Evolutionary conservation across 2,113 vertebrate species (phyloP).

Genomic region (Cinclus cinclus): DNA sequence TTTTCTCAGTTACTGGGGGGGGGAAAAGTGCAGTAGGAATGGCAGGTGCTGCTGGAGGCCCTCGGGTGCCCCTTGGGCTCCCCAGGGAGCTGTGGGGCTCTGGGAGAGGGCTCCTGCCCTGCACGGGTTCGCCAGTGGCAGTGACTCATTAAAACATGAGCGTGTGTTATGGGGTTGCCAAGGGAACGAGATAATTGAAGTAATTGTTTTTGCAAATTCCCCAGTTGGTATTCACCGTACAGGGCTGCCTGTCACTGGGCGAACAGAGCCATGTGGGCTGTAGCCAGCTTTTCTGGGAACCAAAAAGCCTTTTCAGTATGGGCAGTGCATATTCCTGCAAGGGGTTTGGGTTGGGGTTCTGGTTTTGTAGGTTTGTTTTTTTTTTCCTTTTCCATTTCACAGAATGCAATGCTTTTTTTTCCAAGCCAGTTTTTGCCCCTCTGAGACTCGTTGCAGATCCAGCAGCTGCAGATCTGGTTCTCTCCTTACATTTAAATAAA

Average conservation of each 20-base stretch:
- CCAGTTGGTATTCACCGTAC: background rate
- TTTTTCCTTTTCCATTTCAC: background rate
- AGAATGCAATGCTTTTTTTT: background rate
- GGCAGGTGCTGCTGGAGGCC: background rate
- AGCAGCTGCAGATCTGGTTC: slow-evolving; percentile 38
- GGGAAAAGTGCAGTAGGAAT: rapidly evolving
- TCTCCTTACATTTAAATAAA: slow-evolving; percentile 39
- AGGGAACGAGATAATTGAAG: slow-evolving; percentile 11
- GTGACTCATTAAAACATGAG: background rate
- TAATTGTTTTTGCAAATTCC: slow-evolving; percentile 16
- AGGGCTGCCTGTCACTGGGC: background rate
- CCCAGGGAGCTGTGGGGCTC: background rate
- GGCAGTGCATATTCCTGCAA: background rate
- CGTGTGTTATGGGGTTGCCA: background rate
- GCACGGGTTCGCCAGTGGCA: rapidly evolving
- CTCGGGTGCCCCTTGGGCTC: background rate
- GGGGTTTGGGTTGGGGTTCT: background rate
- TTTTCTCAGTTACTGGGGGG: background rate
- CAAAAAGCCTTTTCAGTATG: background rate
- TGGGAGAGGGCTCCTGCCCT: background rate
- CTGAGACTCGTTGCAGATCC: background rate
- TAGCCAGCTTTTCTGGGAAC: background rate
- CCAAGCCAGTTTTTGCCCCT: background rate
- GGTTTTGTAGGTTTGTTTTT: rapidly evolving
- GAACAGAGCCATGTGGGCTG: background rate